phyloP scores from a whole-genome alignment of 2,797 vertebrate species.

The Todus mexicanus region DNA sequence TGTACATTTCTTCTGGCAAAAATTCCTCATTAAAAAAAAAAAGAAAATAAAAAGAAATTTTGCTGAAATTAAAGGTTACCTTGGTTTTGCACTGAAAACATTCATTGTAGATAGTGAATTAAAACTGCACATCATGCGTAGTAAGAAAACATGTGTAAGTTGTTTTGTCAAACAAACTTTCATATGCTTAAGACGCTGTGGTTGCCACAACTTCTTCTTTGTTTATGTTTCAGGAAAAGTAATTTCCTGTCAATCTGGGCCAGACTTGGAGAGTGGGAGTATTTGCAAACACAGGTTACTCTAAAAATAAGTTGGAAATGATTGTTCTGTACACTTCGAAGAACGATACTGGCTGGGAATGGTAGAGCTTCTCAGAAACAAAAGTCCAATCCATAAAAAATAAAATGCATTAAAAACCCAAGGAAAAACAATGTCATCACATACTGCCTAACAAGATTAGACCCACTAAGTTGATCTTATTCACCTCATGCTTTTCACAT shows the following conservation, averaged over 20 bases:
- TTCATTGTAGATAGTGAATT: not conserved
- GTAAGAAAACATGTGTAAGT: not conserved
- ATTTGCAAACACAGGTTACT: constrained; percentile 28
- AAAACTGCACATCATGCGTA: not conserved
- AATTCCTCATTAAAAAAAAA: not conserved
- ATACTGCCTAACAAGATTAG: not conserved
- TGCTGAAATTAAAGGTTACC: not conserved
- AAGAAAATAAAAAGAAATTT: not conserved
- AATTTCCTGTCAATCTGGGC: constrained; percentile 23
- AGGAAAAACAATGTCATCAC: not conserved
- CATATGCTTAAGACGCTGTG: not conserved
- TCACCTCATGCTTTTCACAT: fast-evolving
- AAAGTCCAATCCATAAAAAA: not conserved
- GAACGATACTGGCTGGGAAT: not conserved
- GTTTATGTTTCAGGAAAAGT: not conserved
- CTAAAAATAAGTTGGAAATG: constrained; percentile 40
- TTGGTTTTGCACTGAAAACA: not conserved
- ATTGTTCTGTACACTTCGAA: not conserved
- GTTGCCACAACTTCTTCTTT: not conserved
- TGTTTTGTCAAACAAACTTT: not conserved
- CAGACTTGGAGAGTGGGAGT: not conserved
- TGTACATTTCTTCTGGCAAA: not conserved
- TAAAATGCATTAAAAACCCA: not conserved
- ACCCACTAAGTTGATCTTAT: not conserved
- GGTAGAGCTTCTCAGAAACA: not conserved